A percentile compares a stretch with the other conserved stretches of the same genome.
Conservation (phyloP, 2,113 vertebrate genomes). For the Lasiurus cinereus region DNA sequence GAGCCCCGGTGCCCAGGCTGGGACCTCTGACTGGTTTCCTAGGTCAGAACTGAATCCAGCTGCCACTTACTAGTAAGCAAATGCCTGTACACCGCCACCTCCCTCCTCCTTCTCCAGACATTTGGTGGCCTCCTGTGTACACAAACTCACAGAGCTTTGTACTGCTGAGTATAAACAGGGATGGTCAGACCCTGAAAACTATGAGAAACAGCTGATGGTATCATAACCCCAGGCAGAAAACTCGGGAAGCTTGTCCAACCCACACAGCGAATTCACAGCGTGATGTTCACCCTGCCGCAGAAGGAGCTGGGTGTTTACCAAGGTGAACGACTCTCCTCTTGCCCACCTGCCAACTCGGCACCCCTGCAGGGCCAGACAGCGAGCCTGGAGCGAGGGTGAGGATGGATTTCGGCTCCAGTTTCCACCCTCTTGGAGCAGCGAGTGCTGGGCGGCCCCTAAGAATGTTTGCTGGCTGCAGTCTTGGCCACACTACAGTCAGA, state of each 20-base stretch:
- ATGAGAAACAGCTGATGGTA: conserved; percentile 53
- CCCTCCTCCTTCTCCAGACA: not conserved
- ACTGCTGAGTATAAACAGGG: conserved; percentile 49
- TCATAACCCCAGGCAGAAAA: conserved; percentile 47
- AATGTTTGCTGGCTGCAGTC: not conserved
- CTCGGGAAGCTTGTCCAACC: not conserved
- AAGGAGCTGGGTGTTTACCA: not conserved
- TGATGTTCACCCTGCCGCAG: not conserved
- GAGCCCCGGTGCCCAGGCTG: not conserved
- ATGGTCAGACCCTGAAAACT: not conserved
- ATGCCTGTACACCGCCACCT: not conserved
- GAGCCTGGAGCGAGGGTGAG: not conserved
- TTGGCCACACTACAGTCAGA: conserved; percentile 44
- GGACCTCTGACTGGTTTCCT: not conserved
- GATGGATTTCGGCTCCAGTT: not conserved
- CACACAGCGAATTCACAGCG: not conserved
- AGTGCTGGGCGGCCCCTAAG: not conserved
- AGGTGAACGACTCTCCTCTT: not conserved
- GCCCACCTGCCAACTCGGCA: not conserved
- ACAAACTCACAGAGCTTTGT: conserved; percentile 23
- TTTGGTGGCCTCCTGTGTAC: conserved; percentile 41
- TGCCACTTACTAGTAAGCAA: not conserved
- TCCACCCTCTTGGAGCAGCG: not conserved
- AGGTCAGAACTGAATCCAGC: not conserved
- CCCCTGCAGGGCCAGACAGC: not conserved